Conservation (phyloP, 2,888 invertebrate species). For the Chorisops tibialis region DNA sequence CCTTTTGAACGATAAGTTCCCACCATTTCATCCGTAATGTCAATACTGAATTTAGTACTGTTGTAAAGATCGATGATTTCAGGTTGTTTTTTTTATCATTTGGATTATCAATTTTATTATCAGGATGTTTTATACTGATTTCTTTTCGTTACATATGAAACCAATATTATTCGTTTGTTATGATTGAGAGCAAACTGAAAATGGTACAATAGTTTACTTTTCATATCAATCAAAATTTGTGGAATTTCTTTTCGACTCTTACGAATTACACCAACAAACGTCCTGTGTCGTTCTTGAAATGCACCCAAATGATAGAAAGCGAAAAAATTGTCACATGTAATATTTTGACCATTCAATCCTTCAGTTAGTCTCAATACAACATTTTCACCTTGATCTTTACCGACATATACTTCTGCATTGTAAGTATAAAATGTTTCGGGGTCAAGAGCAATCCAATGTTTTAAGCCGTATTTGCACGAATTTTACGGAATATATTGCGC, state of each 20-base stretch:
- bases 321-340: too few species aligned
- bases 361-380: constrained; percentile 1
- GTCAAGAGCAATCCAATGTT: constrained; percentile 13
- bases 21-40: too few species aligned
- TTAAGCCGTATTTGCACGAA: constrained; percentile 31
- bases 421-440: constrained; percentile 1
- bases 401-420: constrained; percentile 11
- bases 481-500: constrained; percentile 20
- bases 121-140: not conserved
- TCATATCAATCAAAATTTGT: too few species aligned
- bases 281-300: too few species aligned
- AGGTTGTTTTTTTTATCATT: not conserved
- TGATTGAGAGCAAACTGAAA: not conserved
- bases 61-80: constrained; percentile 1
- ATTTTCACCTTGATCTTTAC: not conserved
- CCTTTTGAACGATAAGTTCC: too few species aligned
- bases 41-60: not conserved
- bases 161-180: too few species aligned
- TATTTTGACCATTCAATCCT: too few species aligned
- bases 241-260: too few species aligned
- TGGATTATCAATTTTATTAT: too few species aligned
- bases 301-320: too few species aligned
- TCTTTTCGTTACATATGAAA: constrained; percentile 10
- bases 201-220: not conserved
- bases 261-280: too few species aligned